phyloP scores from a whole-genome alignment of 1,140 invertebrate genomes.

The Sminthurides bifidus region DNA sequence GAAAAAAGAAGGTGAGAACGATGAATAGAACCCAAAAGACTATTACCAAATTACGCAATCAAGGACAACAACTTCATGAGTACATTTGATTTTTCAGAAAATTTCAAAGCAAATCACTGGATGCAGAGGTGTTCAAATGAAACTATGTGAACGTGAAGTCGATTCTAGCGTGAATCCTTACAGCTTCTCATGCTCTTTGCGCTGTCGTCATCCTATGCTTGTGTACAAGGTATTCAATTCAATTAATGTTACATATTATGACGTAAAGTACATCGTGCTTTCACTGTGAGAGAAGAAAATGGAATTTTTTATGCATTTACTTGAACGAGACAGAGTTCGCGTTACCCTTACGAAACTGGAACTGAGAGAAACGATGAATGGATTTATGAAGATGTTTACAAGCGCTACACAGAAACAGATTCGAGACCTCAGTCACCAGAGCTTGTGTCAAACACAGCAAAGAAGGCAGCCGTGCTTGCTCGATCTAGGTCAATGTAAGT shows the following conservation, averaged over 20 bases:
- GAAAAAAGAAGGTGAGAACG: too few relatives aligned
- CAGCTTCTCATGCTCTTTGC: constrained; percentile 8
- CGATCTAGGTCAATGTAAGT: neutral
- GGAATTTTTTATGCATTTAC: neutral
- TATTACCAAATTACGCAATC: too few relatives aligned
- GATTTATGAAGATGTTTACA: constrained; percentile 28
- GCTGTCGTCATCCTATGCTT: constrained; percentile 13
- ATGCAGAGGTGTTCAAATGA: too few relatives aligned
- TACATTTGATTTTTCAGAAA: too few relatives aligned
- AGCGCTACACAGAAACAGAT: constrained; percentile 29
- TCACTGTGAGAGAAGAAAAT: neutral
- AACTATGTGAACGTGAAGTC: too few relatives aligned
- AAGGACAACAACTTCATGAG: too few relatives aligned
- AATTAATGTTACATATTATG: neutral
- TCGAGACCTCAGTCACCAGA: constrained; percentile 27
- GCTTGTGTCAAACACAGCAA: neutral
- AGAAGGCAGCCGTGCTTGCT: constrained; percentile 2
- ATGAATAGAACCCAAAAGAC: too few relatives aligned
- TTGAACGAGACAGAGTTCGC: neutral
- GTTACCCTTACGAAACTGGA: neutral
- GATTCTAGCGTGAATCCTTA: too few relatives aligned
- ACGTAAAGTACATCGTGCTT: neutral
- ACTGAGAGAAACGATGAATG: constrained; percentile 19
- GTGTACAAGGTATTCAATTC: constrained; percentile 2
- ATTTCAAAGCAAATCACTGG: too few relatives aligned